phyloP scores from a whole-genome alignment of 2,888 invertebrate species.

The Drosophila birchii region DNA sequence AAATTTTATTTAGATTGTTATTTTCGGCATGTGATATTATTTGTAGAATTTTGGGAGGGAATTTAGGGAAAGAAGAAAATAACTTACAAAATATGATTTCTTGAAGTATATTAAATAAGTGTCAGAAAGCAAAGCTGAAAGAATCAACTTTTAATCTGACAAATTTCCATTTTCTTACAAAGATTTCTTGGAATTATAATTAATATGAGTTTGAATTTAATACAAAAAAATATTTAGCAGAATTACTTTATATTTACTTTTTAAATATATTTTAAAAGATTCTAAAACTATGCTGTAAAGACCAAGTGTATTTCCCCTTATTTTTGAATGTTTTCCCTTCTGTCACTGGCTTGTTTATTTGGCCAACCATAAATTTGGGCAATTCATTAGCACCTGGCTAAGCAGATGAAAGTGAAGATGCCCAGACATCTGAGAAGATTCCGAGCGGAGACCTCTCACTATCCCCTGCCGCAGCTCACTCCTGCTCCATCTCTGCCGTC shows the following conservation, averaged over 20 bases:
- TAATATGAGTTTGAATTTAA: not conserved
- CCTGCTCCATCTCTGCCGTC: not conserved
- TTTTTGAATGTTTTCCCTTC: not conserved
- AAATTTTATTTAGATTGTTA: too few relatives aligned
- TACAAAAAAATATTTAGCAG: too few relatives aligned
- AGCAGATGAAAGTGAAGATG: constrained; percentile 45
- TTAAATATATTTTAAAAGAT: not conserved
- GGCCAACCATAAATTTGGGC: constrained; percentile 15
- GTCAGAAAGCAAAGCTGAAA: not conserved
- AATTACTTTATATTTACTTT: not conserved
- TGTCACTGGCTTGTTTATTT: constrained; percentile 2
- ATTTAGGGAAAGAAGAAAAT: too few relatives aligned
- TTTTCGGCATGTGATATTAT: not conserved
- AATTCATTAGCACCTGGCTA: constrained; percentile 53
- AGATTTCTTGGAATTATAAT: not conserved
- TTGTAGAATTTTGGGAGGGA: not conserved
- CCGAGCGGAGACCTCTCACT: constrained; percentile 13
- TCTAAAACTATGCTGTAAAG: not conserved
- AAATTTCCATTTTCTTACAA: too few relatives aligned
- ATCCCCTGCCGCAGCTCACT: too few relatives aligned
- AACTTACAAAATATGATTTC: not conserved
- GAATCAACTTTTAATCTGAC: not conserved
- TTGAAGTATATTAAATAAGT: not conserved
- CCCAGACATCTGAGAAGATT: constrained; percentile 33
- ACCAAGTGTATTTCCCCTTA: not conserved